Base-by-base conservation (phyloP, 2,888 invertebrate species). In the Erannis defoliaria region DNA sequence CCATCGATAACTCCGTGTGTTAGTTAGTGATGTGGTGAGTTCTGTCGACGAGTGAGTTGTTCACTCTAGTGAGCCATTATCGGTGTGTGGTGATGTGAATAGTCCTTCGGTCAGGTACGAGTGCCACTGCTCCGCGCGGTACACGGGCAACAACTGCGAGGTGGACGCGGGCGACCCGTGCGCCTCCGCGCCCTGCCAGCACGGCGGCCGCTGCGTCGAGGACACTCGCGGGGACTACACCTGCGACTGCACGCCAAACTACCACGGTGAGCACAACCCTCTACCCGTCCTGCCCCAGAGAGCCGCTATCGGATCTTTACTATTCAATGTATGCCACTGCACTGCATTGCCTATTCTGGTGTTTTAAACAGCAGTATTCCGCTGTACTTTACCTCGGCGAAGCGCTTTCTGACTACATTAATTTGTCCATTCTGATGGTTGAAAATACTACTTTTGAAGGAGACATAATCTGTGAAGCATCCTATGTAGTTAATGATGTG, bases 111-210 rank as follows among this genome's bases (percentile, higher is more conserved):
- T 6, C 38, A 92, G 95, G 65, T 98, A 97, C 87, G 96, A 96
- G 80, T 98, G 98, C 87, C 95, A 95, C 81, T 98, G 98, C 91
- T 94, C 96, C 60, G 95, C 97, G 31, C 95, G 97, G 56, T 98
- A 97, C 88, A 95, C 96, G 56, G 98, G 98, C 71, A 96, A 96
- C 90, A 97, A 97, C 90, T 98, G 98, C 89, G 96, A 97, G 86
- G 95, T 95, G 84, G 97, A 97, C 88, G 94, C 93, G 82, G 97
- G 97, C 51, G 94, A 96, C 70, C 96, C 96, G 0, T 97, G 97
- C 80, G 81, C 84, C 62, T 94, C 94, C 46, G 89, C 86, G 65
- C 94, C 96, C 10, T 99, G 98, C 83, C 93, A 90, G 66, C 96
- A 98, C 90, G 94, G 93, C 43, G 98, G 95, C 5, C 75, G 69